Evolutionary conservation across 2,888 invertebrate genomes (phyloP), one percentile per base, ranked within the genome.

Genomic region (Cephus nigrinus): DNA sequence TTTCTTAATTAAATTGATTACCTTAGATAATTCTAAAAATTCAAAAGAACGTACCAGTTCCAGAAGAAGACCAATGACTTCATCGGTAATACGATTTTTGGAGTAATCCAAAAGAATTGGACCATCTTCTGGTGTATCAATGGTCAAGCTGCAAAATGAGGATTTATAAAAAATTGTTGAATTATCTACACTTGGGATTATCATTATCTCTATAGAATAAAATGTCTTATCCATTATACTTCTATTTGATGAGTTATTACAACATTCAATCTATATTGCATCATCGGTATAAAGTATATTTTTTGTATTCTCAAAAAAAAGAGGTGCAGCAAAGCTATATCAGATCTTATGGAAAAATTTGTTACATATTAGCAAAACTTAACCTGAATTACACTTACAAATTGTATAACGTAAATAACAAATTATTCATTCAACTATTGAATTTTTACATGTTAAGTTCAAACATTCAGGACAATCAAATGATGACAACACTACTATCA

Each of bases 101-200:
- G 99, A 99, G 92, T 96, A 99, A 92, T 99, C 99, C 86, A 99
- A 91, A 69, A 99, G 93, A 86, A 99, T 95, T 35, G 97, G 96
- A 11, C 99, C 99, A 93, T 98, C 97, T 79, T 94, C 93, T 11
- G 97, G 97, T 0, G 98, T 98, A 68, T 93, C 91, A 78, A 98
- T 91, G 76, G 93, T 94, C 81, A 96, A 92, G 90, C 98, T 98
- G 91, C 69, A 91, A 31, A 23, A 75, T 68, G 36, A 32, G 3
- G 31, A 23, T 30, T 36, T 23, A 76, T 55, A 55, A 30, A 72
- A 35, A 55, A 23, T 55, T 23, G 5, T 55, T 55, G 23, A 2
- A 23, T 55, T 9, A 55, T 23, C 23, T 55, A 55, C 23, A 23
- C 23, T 23, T 55, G 55, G 30, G 71, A 71, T 9, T 71, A 30